Percentiles rank a stretch among this genome's conserved stretches.
Evolutionary conservation across 1,140 invertebrate genomes (phyloP).

Genomic region (Macrosteles quadrilineatus): DNA sequence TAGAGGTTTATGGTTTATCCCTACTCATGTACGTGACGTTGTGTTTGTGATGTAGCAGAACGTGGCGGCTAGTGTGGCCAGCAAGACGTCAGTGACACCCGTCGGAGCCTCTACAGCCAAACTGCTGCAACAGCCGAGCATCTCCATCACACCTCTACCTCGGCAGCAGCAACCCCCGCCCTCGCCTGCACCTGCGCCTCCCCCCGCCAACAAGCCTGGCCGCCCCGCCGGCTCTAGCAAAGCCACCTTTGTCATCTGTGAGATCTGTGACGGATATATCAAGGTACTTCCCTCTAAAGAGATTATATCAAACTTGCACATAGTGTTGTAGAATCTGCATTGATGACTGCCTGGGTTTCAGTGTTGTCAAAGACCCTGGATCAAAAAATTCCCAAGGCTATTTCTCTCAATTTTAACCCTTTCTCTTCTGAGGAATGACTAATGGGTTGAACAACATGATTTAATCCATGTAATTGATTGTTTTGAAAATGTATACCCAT

Average conservation of each 20-base stretch:
- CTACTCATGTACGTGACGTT: conserved; percentile 85
- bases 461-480: too few relatives aligned
- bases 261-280: conserved; percentile 94
- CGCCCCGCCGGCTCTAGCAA: conserved; percentile 56
- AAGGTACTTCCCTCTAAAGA: conserved; percentile 70
- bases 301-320: conserved; percentile 2
- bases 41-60: conserved; percentile 68
- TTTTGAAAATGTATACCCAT: too few relatives aligned
- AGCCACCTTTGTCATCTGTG: conserved; percentile 88
- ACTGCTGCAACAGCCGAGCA: conserved; percentile 74
- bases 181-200: conserved; percentile 38
- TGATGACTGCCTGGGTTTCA: too few relatives aligned
- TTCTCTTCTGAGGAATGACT: too few relatives aligned
- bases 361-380: too few relatives aligned
- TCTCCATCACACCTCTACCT: conserved; percentile 87
- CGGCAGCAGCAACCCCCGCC: conserved; percentile 54
- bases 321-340: conserved; percentile 35
- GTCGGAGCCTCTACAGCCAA: conserved; percentile 47
- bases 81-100: conserved; percentile 9
- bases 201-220: conserved; percentile 50
- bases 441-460: too few relatives aligned
- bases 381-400: too few relatives aligned
- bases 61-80: background rate
- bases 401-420: too few relatives aligned
- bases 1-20: too few relatives aligned